Percentiles rank a stretch among this genome's conserved stretches.
Evolutionary conservation across 2,113 vertebrate genomes (phyloP).

Genomic region (Eira barbara): DNA sequence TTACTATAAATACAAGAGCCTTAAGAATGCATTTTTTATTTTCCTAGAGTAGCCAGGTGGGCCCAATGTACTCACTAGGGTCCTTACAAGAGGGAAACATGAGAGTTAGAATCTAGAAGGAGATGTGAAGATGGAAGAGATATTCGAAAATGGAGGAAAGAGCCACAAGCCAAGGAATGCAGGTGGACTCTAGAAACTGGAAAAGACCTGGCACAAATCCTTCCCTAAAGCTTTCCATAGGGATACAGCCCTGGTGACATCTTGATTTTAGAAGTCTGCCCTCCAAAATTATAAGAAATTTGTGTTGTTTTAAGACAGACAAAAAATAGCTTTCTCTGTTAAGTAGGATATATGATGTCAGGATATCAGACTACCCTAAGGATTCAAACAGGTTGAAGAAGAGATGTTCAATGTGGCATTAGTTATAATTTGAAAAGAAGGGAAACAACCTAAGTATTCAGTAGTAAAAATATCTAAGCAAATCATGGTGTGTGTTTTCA

Average conservation of each 20-base stretch:
- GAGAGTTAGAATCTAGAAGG: background rate
- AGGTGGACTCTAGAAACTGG: background rate
- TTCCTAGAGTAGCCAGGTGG: background rate
- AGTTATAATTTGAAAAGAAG: background rate
- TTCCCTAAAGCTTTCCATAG: background rate
- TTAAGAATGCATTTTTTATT: background rate
- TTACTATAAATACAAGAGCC: background rate
- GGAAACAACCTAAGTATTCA: background rate
- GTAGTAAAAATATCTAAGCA: background rate
- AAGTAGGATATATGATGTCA: background rate
- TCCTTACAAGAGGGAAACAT: background rate
- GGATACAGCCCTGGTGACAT: background rate
- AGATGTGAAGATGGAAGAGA: background rate
- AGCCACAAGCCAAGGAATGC: background rate
- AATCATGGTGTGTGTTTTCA: background rate
- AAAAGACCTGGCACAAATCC: background rate
- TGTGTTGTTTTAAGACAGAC: background rate
- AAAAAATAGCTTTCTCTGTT: background rate
- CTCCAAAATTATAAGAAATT: background rate
- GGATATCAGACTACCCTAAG: background rate
- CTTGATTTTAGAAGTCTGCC: background rate
- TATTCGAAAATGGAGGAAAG: background rate
- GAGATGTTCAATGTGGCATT: background rate
- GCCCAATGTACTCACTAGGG: background rate
- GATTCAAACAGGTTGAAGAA: background rate